Evolutionary conservation across 2,797 vertebrate genomes (phyloP).

Genomic region (Silurus lanzhouensis): DNA sequence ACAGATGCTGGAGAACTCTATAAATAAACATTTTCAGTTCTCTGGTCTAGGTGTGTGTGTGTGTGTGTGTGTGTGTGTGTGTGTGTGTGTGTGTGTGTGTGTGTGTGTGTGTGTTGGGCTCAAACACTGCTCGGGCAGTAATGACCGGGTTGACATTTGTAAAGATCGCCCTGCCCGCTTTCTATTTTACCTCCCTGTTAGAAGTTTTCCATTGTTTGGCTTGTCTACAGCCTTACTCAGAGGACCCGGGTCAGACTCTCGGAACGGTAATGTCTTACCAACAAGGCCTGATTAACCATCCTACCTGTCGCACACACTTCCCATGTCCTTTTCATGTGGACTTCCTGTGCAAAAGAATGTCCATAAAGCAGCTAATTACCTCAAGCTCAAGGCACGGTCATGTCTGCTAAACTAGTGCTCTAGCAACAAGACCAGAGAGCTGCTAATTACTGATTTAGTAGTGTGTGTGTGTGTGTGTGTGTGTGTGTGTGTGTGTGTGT

Average conservation of each 20-base stretch:
- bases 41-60: constrained; percentile 26
- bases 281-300: constrained; percentile 20
- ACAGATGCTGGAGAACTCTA: constrained; percentile 67
- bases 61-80: constrained; percentile 56
- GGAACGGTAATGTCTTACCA: constrained; percentile 10
- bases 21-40: constrained; percentile 73
- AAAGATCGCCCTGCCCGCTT: constrained; percentile 69
- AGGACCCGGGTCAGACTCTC: constrained; percentile 40
- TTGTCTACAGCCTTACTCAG: constrained; percentile 63
- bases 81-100: constrained; percentile 24
- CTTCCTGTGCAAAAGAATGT: constrained; percentile 10
- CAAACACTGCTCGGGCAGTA: constrained; percentile 65
- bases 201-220: constrained; percentile 72
- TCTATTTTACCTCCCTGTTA: constrained; percentile 71
- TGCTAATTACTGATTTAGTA: constrained; percentile 40
- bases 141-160: constrained; percentile 76
- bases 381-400: not conserved
- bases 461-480: not conserved
- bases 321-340: constrained; percentile 23
- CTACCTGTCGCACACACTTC: constrained; percentile 8
- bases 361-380: constrained; percentile 45
- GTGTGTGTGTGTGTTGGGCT: not conserved
- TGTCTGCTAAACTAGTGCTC: constrained; percentile 16
- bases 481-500: not conserved
- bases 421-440: not conserved